phyloP scores from a whole-genome alignment of 1,140 invertebrate species.

The Thaumatotibia leucotreta region DNA sequence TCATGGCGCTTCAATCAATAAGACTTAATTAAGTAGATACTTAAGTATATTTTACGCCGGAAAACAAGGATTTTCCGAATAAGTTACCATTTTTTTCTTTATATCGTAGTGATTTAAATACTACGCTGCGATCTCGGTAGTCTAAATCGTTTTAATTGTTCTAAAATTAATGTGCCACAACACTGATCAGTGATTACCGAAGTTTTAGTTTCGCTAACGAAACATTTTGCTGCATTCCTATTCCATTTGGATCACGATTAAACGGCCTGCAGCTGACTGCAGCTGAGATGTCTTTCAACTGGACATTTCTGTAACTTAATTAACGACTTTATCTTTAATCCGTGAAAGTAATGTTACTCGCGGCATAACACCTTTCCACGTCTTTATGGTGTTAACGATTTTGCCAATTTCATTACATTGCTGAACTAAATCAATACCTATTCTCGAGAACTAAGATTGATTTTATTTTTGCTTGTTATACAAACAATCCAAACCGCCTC shows the following conservation, averaged over 20 bases:
- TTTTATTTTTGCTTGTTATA: not conserved
- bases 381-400: slow-evolving; percentile 1
- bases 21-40: no score
- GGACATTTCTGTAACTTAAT: slow-evolving; percentile 11
- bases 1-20: no score
- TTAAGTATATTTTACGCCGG: no score
- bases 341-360: slow-evolving; percentile 11
- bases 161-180: not conserved
- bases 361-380: slow-evolving; percentile 6
- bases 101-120: no score
- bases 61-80: no score
- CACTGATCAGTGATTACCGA: not conserved
- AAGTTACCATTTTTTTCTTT: no score
- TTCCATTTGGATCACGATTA: not conserved
- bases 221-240: not conserved
- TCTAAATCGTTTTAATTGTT: not conserved
- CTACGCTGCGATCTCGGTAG: no score
- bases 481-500: not conserved
- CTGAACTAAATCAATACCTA: not conserved
- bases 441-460: not conserved
- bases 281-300: not conserved
- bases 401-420: not conserved
- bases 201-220: not conserved
- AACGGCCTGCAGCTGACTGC: not conserved
- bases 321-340: slow-evolving; percentile 13